Base-by-base conservation (phyloP, 2,888 invertebrate genomes). In the Parnassius apollo region DNA sequence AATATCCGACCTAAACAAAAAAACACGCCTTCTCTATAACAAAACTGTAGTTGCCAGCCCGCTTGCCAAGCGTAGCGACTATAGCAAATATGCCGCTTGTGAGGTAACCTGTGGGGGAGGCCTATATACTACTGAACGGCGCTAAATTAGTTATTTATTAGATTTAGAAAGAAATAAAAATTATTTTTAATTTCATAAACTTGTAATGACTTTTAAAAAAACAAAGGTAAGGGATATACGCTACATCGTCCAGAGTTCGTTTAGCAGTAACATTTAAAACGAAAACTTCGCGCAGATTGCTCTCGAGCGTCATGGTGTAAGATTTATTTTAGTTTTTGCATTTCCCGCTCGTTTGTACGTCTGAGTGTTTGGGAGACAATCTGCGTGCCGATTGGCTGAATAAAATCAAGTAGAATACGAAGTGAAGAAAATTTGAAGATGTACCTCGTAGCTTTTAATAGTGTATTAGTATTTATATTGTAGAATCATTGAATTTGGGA, bases 281-380 rank as follows among this genome's bases (percentile, higher is more conserved):
- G 80, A 81, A 77, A 73, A 69, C 70, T 71, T 68, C 66, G 69
- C 72, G 71, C 69, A 72, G 77, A 77, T 79, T 77, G 72, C 72
- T 73, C 68, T 67, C 9, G 35, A 72, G 65, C 78, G 75, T 82
- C 82, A 84, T 82, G 77, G 75, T 76, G 68, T 66, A 72, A 80
- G 84, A 88, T 88, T 87, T 86, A 87, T 88, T 82, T 83, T 78
- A 77, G 81, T 79, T 85, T 88, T 86, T 83, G 84, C 82, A 83
- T 87, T 78, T 76, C 74, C 73, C 69, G 64, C 70, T 73, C 75
- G 74, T 77, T 76, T 75, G 76, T 74, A 75, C 75, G 73, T 77
- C 76, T 76, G 74, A 62, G 59, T 64, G 65, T 68, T 67, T 63
- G 65, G 61, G 61, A 71, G 73, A 73, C 73, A 73, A 75, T 75